Conservation (phyloP, 2,797 vertebrate genomes). For the Rousettus madagascariensis region DNA sequence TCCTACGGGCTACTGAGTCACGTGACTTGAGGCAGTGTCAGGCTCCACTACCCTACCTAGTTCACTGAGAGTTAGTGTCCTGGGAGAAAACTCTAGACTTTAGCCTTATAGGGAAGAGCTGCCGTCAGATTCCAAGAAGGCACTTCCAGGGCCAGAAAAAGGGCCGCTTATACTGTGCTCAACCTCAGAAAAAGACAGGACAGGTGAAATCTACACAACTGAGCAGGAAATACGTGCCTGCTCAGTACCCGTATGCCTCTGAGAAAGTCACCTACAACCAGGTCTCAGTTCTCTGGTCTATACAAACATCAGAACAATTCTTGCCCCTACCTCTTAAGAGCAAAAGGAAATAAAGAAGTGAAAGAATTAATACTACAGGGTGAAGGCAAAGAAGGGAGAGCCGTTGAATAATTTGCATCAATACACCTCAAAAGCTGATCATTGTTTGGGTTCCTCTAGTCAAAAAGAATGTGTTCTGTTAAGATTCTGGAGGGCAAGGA, state of each 20-base stretch:
- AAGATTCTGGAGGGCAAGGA: neutral
- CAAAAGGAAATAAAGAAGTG: neutral
- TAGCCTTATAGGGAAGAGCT: neutral
- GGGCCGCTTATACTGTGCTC: neutral
- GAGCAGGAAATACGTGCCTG: no score
- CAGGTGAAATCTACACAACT: neutral
- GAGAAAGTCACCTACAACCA: neutral
- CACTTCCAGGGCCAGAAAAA: neutral
- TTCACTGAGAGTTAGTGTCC: neutral
- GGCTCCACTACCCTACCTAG: neutral
- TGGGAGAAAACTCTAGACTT: neutral
- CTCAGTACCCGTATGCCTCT: neutral
- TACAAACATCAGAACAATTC: neutral
- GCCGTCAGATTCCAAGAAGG: neutral
- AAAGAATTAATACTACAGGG: neutral
- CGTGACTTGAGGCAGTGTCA: accelerated
- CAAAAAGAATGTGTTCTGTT: neutral
- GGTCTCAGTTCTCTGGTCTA: neutral
- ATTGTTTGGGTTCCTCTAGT: neutral
- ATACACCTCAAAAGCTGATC: neutral
- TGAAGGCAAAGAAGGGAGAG: neutral
- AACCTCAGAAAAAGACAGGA: no score
- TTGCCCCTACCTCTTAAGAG: neutral
- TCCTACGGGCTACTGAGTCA: neutral
- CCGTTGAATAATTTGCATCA: accelerated